A percentile compares a stretch with the other conserved stretches of the same genome.
Evolutionary conservation across 2,888 invertebrate genomes (phyloP).

Genomic region (Cremastinae sp.): DNA sequence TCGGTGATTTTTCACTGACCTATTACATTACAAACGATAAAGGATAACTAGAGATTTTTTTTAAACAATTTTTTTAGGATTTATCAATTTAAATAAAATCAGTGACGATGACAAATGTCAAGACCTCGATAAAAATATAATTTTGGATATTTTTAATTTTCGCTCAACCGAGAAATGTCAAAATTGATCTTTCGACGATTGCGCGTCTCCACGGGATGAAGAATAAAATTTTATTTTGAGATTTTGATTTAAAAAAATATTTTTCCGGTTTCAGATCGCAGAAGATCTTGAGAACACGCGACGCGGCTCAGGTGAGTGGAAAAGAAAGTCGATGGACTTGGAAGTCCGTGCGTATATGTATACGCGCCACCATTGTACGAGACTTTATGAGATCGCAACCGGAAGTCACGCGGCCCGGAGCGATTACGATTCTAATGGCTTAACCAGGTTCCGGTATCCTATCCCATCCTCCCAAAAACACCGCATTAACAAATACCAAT

Average conservation of each 20-base stretch:
- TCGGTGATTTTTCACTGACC: no score
- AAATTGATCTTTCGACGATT: background rate
- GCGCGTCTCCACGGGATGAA: background rate
- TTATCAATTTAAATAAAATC: no score
- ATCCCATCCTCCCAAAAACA: no score
- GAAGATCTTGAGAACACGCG: slow-evolving; percentile 26
- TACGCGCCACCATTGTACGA: slow-evolving; percentile 6
- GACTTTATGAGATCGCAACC: slow-evolving; percentile 50
- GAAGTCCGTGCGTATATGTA: background rate
- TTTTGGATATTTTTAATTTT: background rate
- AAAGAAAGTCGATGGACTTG: slow-evolving; percentile 57
- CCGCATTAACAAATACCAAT: no score
- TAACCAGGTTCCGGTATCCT: slow-evolving; percentile 51
- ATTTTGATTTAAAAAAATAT: background rate
- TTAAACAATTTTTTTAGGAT: no score
- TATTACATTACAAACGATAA: no score
- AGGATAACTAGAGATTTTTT: no score
- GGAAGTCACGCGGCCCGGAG: slow-evolving; percentile 58
- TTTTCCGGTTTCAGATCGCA: slow-evolving; percentile 4
- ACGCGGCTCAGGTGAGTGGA: slow-evolving; percentile 29
- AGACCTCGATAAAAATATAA: background rate
- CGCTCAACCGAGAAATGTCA: background rate
- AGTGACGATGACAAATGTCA: no score
- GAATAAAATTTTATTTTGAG: background rate
- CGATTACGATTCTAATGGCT: slow-evolving; percentile 60